Conservation (phyloP, 1,140 invertebrate genomes). For the Paraescarpia echinospica region DNA sequence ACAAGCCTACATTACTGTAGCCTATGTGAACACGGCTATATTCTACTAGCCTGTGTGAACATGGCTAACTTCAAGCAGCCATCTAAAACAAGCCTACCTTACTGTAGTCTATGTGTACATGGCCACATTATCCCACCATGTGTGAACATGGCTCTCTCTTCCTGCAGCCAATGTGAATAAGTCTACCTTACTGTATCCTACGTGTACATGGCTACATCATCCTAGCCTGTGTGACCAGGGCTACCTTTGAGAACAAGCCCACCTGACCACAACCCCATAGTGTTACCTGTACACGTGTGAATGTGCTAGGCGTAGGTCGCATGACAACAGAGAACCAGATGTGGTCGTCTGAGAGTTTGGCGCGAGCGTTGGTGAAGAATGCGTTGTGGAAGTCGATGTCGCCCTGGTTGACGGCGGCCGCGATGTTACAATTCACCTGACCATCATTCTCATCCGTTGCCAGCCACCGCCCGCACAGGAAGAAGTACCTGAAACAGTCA, state of each 20-base stretch:
- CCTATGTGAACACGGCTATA: not conserved
- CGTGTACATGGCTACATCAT: not conserved
- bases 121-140: not conserved
- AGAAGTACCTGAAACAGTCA: conserved; percentile 26
- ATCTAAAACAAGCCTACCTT: no score
- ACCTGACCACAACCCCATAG: not conserved
- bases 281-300: conserved; percentile 45
- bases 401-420: conserved; percentile 50
- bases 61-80: not conserved
- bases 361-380: conserved; percentile 49
- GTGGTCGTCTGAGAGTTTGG: conserved; percentile 58
- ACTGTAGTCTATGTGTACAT: not conserved
- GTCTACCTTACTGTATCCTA: no score
- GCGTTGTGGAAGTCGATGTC: conserved; percentile 54
- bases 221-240: not conserved
- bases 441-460: conserved; percentile 60
- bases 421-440: conserved; percentile 55
- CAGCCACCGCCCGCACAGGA: conserved; percentile 55
- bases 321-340: conserved; percentile 60
- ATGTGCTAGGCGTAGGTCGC: conserved; percentile 57
- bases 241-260: not conserved
- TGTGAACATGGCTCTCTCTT: not conserved
- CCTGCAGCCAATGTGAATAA: no score
- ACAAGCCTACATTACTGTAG: no score
- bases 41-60: not conserved